Conservation (phyloP, 2,888 invertebrate species). For the Synanthedon formicaeformis region DNA sequence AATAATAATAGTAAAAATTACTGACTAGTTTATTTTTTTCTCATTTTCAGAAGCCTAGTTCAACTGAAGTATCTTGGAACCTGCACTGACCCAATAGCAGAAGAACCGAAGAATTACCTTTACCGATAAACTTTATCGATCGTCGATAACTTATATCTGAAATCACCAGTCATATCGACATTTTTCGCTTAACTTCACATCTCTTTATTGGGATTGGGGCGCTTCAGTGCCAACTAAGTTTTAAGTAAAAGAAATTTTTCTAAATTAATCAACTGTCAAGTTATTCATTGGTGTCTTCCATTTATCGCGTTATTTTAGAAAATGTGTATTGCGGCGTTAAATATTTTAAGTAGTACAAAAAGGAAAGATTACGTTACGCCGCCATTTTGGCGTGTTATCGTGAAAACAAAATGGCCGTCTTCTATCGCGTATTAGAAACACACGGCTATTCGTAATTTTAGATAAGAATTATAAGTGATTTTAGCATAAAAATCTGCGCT, state of each 20-base stretch:
- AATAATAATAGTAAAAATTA: no score
- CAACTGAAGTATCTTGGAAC: conserved; percentile 84
- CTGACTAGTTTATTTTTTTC: no score
- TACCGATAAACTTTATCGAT: conserved; percentile 64
- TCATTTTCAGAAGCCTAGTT: conserved; percentile 74
- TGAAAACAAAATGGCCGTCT: background rate
- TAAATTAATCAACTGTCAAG: background rate
- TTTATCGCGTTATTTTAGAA: background rate
- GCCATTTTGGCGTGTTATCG: background rate
- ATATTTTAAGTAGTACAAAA: background rate
- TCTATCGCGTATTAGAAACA: background rate
- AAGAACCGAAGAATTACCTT: conserved; percentile 88
- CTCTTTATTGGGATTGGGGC: background rate
- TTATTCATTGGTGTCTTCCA: conserved; percentile 1
- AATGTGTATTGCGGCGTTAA: background rate
- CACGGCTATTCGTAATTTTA: background rate
- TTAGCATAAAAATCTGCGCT: conserved; percentile 21
- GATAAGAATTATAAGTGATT: conserved; percentile 15
- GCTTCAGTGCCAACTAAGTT: background rate
- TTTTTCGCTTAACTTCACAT: conserved; percentile 1
- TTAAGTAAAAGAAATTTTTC: background rate
- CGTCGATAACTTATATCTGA: conserved; percentile 7
- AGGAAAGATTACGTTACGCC: background rate
- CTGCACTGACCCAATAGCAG: conserved; percentile 86
- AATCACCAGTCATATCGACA: conserved; percentile 26